Evolutionary conservation across 2,797 vertebrate species (phyloP), one percentile per base, ranked within the genome.

Genomic region (Gallirallus australis): DNA sequence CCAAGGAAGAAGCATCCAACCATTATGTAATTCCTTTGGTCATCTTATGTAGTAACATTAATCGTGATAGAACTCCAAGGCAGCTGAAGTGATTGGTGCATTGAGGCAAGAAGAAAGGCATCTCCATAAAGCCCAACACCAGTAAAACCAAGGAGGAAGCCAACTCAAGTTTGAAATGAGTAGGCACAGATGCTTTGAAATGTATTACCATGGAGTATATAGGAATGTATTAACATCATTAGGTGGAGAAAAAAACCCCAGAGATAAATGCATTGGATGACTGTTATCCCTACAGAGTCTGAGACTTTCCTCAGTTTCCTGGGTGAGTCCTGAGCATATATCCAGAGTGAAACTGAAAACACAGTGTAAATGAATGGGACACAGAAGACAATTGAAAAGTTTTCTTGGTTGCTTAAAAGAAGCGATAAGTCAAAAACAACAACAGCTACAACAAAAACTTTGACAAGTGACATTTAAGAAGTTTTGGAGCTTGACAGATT

Each of bases 21-120:
- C 64, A 82, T 94, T 90, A 94, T 81, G 83, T 45, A 91, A 93
- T 94, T 94, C 24, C 24, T 92, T 94, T 78, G 42, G 50, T 37
- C 61, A 42, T 90, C 63, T 91, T 88, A 18, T 48, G 37, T 48
- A 84, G 73, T 80, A 57, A 21, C 10, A 65, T 61, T 81, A 94
- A 89, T 93, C 10, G 28, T 52, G 30, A 91, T 37, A 31, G 89
- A 96, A 48, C 5, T 95, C 39, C 16, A 82, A 25, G 13, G 20
- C 15, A 86, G 14, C 8, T 60, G 45, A 93, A 12, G n/a, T 72
- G n/a, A 11, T 28, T 64, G 12, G 42, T 24, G 11, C 42, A 2
- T 52, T 50, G 82, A 61, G 28, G 18, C 8, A 73, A 59, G 21
- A 70, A 31, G 24, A 81, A 63, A 54, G 9, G 42, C 17, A 66